A percentile compares a stretch with the other conserved stretches of the same genome.
phyloP scores from a whole-genome alignment of 2,797 vertebrate species.

The Hyperoplus lanceolatus region DNA sequence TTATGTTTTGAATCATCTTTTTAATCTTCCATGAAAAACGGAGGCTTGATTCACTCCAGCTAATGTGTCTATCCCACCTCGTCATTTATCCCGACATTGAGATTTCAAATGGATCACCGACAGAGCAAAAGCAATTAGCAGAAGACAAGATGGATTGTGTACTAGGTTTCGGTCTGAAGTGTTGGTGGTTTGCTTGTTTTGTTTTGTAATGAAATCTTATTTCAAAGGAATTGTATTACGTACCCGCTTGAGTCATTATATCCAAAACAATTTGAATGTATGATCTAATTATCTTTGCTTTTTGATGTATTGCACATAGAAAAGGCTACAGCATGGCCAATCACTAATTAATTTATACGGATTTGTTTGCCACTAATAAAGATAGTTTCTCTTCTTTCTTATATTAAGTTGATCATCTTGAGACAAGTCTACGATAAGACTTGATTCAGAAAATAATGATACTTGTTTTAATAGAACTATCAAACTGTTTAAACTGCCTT shows the following conservation, averaged over 20 bases:
- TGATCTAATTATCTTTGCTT: slow-evolving; percentile 13
- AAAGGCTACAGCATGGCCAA: neutral
- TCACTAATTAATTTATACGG: neutral
- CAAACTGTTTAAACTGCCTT: slow-evolving; percentile 18
- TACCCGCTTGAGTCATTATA: slow-evolving; percentile 1
- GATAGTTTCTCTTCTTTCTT: slow-evolving; percentile 6
- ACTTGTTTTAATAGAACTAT: slow-evolving; percentile 3
- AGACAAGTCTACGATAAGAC: neutral
- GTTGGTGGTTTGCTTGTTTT: neutral
- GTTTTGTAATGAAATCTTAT: neutral
- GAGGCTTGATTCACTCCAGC: neutral
- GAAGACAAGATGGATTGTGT: neutral
- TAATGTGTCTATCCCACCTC: neutral
- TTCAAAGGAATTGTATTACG: neutral
- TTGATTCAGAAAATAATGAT: neutral
- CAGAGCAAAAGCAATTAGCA: slow-evolving; percentile 34
- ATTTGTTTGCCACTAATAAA: slow-evolving; percentile 16
- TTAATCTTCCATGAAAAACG: neutral
- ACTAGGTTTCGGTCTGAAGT: neutral
- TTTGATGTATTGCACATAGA: neutral
- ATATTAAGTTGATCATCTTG: slow-evolving; percentile 8
- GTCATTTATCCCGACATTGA: slow-evolving; percentile 8
- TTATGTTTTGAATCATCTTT: slow-evolving; percentile 17
- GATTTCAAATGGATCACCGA: neutral
- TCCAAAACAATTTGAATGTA: slow-evolving; percentile 19